These are phyloP conservation scores for Pocillopora damicornis DNA, from an alignment of 64 coral and sea anemone genomes.

Conservation along the genomic window DNA sequence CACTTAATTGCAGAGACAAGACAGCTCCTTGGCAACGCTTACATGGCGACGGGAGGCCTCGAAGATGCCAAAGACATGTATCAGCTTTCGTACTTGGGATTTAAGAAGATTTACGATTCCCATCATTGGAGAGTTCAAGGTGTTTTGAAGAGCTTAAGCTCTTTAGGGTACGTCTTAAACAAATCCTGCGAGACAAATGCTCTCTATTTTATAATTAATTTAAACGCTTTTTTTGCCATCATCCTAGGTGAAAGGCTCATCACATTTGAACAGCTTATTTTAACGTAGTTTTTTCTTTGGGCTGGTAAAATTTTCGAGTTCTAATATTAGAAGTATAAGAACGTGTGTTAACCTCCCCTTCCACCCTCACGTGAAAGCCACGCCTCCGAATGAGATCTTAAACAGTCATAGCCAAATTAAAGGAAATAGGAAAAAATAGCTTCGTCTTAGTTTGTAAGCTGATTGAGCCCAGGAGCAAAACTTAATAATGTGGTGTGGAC, in stretches of 20 bases:
- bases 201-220: not conserved
- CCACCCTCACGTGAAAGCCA: too few species aligned
- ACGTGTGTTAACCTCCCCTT: too few species aligned
- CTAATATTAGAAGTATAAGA: too few species aligned
- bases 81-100: slow-evolving; percentile 29
- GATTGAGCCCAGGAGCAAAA: too few species aligned
- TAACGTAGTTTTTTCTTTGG: too few species aligned
- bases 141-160: slow-evolving; percentile 13
- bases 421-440: too few species aligned
- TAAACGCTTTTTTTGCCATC: not conserved
- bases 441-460: too few species aligned
- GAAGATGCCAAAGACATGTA: slow-evolving; percentile 51
- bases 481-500: too few species aligned
- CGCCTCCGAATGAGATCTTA: too few species aligned
- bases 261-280: too few species aligned
- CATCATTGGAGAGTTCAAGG: slow-evolving; percentile 64
- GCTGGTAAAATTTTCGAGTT: too few species aligned
- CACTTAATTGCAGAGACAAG: slow-evolving; percentile 58
- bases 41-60: slow-evolving; percentile 16
- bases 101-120: slow-evolving; percentile 37
- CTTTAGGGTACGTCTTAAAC: not conserved
- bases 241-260: not conserved
- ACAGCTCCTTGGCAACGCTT: slow-evolving; percentile 51
- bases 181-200: not conserved
- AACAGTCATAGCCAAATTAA: too few species aligned